Conservation (phyloP, 2,797 vertebrate species). For the Vespertilio murinus region DNA sequence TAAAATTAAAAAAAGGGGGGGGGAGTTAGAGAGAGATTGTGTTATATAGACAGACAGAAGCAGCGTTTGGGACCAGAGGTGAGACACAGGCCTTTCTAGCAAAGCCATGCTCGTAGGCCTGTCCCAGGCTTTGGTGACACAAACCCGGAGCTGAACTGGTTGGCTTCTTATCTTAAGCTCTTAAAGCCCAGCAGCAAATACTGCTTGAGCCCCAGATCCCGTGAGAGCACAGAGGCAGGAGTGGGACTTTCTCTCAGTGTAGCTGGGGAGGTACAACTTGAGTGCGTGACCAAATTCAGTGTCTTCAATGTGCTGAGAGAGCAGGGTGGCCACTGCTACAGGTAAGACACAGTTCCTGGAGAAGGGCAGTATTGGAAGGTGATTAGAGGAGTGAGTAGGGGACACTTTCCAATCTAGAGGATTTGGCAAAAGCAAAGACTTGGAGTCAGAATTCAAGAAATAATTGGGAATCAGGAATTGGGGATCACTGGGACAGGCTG, state of each 20-base stretch:
- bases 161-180: not conserved
- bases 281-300: not conserved
- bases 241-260: not conserved
- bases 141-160: not conserved
- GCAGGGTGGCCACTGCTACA: not conserved
- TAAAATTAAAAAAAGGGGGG: not conserved
- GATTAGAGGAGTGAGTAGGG: not conserved
- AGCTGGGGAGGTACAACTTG: not conserved
- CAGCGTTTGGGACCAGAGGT: not conserved
- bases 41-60: not conserved
- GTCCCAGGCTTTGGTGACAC: not conserved
- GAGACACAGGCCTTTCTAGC: not conserved
- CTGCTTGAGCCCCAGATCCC: not conserved
- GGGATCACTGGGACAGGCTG: not conserved
- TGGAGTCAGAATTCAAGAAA: not conserved
- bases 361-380: not conserved
- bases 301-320: not conserved
- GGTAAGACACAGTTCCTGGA: not conserved
- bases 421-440: conserved; percentile 22
- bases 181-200: not conserved
- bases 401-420: not conserved
- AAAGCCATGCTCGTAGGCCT: not conserved
- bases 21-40: not conserved
- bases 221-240: not conserved
- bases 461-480: not conserved